Conservation (phyloP, 2,113 vertebrate genomes). For the Puffinus mauretanicus region DNA sequence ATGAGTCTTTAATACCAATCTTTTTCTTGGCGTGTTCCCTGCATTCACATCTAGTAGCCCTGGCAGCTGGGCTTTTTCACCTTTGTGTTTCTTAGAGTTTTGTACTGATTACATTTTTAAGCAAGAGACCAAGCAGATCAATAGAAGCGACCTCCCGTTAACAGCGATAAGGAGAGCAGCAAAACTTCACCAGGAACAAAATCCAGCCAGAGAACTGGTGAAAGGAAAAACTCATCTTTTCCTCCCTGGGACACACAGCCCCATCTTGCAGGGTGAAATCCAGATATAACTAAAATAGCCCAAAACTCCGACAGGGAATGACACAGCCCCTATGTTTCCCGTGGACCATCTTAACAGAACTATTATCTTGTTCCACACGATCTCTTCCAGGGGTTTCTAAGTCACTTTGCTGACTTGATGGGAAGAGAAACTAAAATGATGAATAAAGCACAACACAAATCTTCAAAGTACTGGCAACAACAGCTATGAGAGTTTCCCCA, state of each 20-base stretch:
- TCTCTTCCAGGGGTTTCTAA: neutral
- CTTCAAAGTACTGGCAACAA: neutral
- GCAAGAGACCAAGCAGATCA: neutral
- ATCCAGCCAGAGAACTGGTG: neutral
- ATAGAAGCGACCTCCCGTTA: fast-evolving
- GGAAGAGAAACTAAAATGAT: neutral
- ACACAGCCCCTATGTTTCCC: neutral
- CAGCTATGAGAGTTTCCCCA: neutral
- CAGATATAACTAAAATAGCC: neutral
- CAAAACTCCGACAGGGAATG: neutral
- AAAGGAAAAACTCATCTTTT: neutral
- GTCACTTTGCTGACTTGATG: neutral
- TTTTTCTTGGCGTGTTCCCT: neutral
- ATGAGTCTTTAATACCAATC: neutral
- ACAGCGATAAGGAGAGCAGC: neutral
- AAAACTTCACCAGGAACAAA: neutral
- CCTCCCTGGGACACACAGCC: neutral
- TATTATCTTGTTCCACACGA: fast-evolving
- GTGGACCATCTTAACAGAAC: neutral
- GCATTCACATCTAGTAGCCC: neutral
- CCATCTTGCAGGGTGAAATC: neutral
- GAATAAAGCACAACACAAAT: neutral
- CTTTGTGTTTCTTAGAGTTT: neutral
- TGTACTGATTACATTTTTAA: neutral
- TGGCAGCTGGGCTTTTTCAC: neutral